Evolutionary conservation across 1,140 invertebrate species (phyloP).

Genomic region (Trachelipus rathkii): DNA sequence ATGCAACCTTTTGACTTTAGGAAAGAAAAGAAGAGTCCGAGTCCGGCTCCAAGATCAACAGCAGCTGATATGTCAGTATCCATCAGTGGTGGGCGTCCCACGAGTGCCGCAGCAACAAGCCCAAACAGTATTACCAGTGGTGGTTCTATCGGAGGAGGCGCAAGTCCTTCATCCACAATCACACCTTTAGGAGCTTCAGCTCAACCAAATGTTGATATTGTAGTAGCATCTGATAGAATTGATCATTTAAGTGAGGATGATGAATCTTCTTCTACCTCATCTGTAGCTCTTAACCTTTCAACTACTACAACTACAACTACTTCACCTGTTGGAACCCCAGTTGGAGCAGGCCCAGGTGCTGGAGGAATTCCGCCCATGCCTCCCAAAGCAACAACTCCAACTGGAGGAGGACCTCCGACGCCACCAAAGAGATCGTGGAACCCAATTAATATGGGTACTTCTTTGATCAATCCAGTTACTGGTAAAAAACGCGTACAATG

Average conservation of each 20-base stretch:
- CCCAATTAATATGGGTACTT: conserved; percentile 79
- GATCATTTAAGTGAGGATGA: conserved; percentile 36
- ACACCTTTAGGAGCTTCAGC: neutral
- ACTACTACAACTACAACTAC: conserved; percentile 40
- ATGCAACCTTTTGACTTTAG: conserved; percentile 94
- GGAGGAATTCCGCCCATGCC: conserved; percentile 12
- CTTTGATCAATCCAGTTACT: conserved; percentile 84
- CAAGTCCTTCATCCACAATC: conserved; percentile 8
- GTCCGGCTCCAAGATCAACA: conserved; percentile 43
- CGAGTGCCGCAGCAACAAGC: neutral
- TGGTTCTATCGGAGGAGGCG: conserved; percentile 23
- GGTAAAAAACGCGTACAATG: conserved; percentile 97
- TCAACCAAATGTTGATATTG: neutral
- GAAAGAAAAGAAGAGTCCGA: conserved; percentile 61
- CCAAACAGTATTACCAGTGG: conserved; percentile 16
- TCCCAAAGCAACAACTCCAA: conserved; percentile 7
- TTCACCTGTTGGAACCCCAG: conserved; percentile 14
- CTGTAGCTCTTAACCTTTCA: conserved; percentile 39
- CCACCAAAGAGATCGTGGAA: conserved; percentile 83
- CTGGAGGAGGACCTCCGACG: conserved; percentile 32
- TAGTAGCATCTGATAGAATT: conserved; percentile 12
- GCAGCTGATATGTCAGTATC: neutral
- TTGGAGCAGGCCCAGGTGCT: conserved; percentile 27
- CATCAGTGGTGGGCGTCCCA: neutral
- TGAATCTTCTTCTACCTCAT: conserved; percentile 28